Evolutionary conservation across 2,888 invertebrate species (phyloP).

Genomic region (Artemia sinica): DNA sequence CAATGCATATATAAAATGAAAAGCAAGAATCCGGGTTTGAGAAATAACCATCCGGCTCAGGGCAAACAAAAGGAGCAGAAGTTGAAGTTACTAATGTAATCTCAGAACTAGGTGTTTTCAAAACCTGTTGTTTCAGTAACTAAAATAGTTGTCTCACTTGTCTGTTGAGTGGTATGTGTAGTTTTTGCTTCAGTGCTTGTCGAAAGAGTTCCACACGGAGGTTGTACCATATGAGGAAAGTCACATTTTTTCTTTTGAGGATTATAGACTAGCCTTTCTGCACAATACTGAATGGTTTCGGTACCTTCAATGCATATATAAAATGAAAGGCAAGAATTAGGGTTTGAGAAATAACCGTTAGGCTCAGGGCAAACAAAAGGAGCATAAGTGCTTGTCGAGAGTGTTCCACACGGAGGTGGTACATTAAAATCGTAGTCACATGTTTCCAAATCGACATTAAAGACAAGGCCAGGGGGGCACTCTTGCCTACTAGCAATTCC

Average conservation of each 20-base stretch:
- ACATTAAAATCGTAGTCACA: not conserved
- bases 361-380: not conserved
- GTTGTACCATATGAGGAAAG: slow-evolving; percentile 12
- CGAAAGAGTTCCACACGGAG: no score
- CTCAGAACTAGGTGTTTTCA: not conserved
- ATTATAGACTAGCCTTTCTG: slow-evolving; percentile 10
- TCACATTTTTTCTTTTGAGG: slow-evolving; percentile 13
- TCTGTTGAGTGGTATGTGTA: not conserved
- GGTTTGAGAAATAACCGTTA: slow-evolving; percentile 13
- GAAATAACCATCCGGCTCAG: not conserved
- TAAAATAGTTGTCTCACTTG: not conserved
- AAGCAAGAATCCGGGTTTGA: not conserved
- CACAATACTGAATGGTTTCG: slow-evolving; percentile 11
- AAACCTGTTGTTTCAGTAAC: not conserved
- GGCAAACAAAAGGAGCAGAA: not conserved
- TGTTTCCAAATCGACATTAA: not conserved
- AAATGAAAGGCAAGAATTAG: slow-evolving; percentile 18
- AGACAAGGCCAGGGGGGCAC: not conserved
- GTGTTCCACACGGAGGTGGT: slow-evolving; percentile 2
- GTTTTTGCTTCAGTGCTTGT: not conserved
- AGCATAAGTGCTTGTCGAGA: not conserved
- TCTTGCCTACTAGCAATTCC: not conserved
- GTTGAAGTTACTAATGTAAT: not conserved
- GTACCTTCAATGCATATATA: slow-evolving; percentile 11
- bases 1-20: slow-evolving; percentile 1